Conservation (phyloP, 2,888 invertebrate genomes). For the Volucella zonaria region DNA sequence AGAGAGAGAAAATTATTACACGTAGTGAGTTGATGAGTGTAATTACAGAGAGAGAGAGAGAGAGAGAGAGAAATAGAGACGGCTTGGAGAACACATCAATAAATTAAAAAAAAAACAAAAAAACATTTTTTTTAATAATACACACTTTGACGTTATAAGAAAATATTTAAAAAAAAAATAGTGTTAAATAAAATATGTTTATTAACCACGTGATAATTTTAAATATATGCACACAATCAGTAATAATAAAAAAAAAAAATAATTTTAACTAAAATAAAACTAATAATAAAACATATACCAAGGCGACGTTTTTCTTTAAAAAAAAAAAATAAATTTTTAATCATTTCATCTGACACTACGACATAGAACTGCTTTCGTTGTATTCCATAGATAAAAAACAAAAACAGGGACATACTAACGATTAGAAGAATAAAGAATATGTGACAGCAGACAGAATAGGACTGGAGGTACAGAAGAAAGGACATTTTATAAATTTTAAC, state of each 20-base stretch:
- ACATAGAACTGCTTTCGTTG: conserved; percentile 28
- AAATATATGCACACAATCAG: conserved; percentile 30
- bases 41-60: conserved; percentile 63
- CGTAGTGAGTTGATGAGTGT: conserved; percentile 64
- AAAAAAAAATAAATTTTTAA: not conserved
- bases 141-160: conserved; percentile 21
- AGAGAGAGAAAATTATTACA: conserved; percentile 28
- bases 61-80: conserved; percentile 71
- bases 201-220: conserved; percentile 1
- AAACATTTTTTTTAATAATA: conserved; percentile 11
- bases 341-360: conserved; percentile 36
- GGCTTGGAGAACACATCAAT: conserved; percentile 67
- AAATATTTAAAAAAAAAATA: not conserved
- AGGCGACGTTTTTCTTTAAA: not conserved
- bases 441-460: conserved; percentile 22
- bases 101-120: too few species aligned
- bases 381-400: not conserved
- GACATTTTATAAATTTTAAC: conserved; percentile 35
- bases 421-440: conserved; percentile 4
- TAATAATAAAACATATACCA: not conserved
- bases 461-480: conserved; percentile 27
- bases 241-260: conserved; percentile 16
- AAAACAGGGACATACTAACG: not conserved
- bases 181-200: not conserved
- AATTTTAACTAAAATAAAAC: not conserved